Conservation (phyloP, 2,113 vertebrate species). For the Chionodraco myersi region DNA sequence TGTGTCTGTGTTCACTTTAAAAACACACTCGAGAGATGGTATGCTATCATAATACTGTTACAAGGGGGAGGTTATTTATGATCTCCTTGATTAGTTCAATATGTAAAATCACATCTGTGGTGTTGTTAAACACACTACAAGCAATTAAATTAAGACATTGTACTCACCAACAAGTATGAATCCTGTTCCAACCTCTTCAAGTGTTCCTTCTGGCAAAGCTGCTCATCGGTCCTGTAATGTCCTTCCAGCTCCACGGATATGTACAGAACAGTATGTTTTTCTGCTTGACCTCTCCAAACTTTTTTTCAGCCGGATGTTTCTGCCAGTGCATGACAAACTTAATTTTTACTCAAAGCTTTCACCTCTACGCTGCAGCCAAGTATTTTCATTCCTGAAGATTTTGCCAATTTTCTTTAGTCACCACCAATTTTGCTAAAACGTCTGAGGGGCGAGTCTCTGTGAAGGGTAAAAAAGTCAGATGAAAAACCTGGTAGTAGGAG, state of each 20-base stretch:
- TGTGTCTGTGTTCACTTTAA: constrained; percentile 26
- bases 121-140: constrained; percentile 3
- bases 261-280: constrained; percentile 13
- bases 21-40: constrained; percentile 42
- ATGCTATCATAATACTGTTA: constrained; percentile 33
- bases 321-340: constrained; percentile 1
- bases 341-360: constrained; percentile 14
- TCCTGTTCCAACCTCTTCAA: constrained; percentile 1
- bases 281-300: constrained; percentile 11
- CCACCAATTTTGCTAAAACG: constrained; percentile 41
- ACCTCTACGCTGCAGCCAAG: constrained; percentile 23
- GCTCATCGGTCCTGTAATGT: constrained; percentile 34
- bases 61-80: background rate
- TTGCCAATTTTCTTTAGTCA: constrained; percentile 37
- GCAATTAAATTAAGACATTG: background rate
- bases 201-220: constrained; percentile 10
- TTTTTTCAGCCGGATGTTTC: constrained; percentile 12
- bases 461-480: constrained; percentile 41
- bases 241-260: constrained; percentile 31
- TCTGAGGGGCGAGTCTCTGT: constrained; percentile 35
- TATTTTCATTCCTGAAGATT: constrained; percentile 34
- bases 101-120: background rate
- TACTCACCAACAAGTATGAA: constrained; percentile 61
- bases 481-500: constrained; percentile 27
- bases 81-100: background rate